Base-by-base conservation (phyloP, 1,140 invertebrate genomes). In the Drosophila nasuta region DNA sequence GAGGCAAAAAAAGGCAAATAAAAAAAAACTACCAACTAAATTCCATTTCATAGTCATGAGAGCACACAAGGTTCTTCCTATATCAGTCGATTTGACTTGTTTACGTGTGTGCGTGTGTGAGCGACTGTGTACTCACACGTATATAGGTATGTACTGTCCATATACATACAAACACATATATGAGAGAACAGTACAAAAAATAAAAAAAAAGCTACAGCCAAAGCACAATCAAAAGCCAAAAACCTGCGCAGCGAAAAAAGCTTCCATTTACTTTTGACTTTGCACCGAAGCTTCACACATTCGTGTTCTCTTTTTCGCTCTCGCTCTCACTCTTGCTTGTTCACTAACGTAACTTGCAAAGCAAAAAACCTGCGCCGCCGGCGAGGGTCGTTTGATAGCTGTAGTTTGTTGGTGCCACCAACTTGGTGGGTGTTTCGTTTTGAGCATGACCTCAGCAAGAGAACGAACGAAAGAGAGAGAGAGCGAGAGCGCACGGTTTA, bases 31-130 rank as follows among this genome's bases (percentile, higher is more conserved):
- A 85, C 67, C 73, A 77, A 81, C 85, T 88, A 88, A 88, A 91
- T 91, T 91, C 88, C 88, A 91, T 91, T 91, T 75, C 81, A 82
- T 81, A 91, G 89, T 90, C 86, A 86, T 90, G 79, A 81, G 72
- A 81, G 72, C 76, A 51, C 56, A 91, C 88, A 91, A 91, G 88
- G 88, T 91, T 91, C 88, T 91, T 91, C 88, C 88, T 91, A 91
- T 91, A 91, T 91, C 87, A 75, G 77, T 80, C 80, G 77, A 63
- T 69, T 70, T 17, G 35, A 64, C 33, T 25, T 43, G 4, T 59
- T 15, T 58, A 15, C 51, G 35, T 58, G 52, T 20, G 28, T 33
- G 8, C 8, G 25, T 65, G 41, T 60, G 30, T 63, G 33, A 35
- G 5, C 17, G 33, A 46, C 8, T 35, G 13, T 43, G 30, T 48